phyloP scores from a whole-genome alignment of 2,113 vertebrate genomes.

The Puma concolor region DNA sequence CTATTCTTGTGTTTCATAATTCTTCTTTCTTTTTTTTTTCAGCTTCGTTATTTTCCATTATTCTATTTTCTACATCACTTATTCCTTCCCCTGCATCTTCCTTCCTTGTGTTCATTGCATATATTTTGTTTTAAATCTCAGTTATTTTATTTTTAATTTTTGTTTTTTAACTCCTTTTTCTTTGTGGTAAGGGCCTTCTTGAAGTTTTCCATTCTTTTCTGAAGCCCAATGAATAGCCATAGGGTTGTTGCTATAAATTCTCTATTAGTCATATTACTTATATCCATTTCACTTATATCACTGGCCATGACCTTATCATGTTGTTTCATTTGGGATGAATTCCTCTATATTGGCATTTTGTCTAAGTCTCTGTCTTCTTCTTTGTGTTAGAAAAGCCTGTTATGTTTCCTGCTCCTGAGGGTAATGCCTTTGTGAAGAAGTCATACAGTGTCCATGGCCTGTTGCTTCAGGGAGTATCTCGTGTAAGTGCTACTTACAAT shows the following conservation, averaged over 20 bases:
- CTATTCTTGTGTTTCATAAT: background rate
- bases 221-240: background rate
- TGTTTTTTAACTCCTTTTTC: background rate
- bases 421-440: background rate
- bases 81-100: background rate
- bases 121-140: too few relatives aligned
- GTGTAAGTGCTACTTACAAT: background rate
- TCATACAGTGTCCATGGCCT: background rate
- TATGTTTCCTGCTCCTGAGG: background rate
- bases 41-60: background rate
- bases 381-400: background rate
- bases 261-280: background rate
- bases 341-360: background rate
- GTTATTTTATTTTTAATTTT: background rate
- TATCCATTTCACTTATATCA: background rate
- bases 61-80: background rate
- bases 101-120: background rate
- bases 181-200: background rate
- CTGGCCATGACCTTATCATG: background rate
- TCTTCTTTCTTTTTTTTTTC: background rate
- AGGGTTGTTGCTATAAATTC: background rate
- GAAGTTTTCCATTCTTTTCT: background rate
- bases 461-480: background rate
- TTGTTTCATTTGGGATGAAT: background rate
- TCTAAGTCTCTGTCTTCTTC: background rate